A percentile compares a stretch with the other conserved stretches of the same genome.
These are phyloP conservation scores for Chironomus striatipennis DNA, from an alignment of 1,140 invertebrate genomes.

Conservation along the genomic window DNA sequence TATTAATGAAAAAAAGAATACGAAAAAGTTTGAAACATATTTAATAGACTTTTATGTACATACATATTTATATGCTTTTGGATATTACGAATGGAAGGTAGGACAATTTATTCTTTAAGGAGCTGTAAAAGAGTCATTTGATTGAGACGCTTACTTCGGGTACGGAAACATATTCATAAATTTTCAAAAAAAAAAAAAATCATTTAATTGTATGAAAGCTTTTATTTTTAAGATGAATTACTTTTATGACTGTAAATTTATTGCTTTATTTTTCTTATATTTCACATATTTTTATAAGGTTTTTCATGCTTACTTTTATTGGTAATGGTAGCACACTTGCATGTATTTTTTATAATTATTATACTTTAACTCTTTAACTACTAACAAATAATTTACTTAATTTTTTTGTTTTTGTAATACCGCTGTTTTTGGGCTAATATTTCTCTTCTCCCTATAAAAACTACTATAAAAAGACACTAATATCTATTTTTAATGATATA, in stretches of 20 bases:
- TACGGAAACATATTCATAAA: too few relatives aligned
- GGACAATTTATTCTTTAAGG: too few relatives aligned
- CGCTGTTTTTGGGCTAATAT: slow-evolving; percentile 12
- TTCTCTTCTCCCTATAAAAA: background rate
- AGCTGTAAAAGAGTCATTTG: too few relatives aligned
- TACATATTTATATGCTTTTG: too few relatives aligned
- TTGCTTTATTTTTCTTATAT: background rate
- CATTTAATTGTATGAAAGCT: too few relatives aligned
- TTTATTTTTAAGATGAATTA: background rate
- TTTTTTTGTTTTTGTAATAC: background rate
- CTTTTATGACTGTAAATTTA: slow-evolving; percentile 13
- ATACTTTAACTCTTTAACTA: background rate
- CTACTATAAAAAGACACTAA: background rate
- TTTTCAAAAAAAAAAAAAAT: too few relatives aligned
- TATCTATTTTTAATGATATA: background rate
- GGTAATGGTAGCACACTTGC: background rate
- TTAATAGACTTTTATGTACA: too few relatives aligned
- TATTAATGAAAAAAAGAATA: too few relatives aligned
- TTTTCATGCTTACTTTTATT: background rate
- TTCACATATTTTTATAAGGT: background rate
- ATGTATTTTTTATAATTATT: background rate
- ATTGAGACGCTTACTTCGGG: too few relatives aligned
- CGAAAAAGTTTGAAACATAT: too few relatives aligned
- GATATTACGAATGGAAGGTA: too few relatives aligned
- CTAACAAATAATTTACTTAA: background rate